Evolutionary conservation across 2,888 invertebrate species (phyloP), one percentile per base, ranked within the genome.

Genomic region (Drosophila acutilabella): DNA sequence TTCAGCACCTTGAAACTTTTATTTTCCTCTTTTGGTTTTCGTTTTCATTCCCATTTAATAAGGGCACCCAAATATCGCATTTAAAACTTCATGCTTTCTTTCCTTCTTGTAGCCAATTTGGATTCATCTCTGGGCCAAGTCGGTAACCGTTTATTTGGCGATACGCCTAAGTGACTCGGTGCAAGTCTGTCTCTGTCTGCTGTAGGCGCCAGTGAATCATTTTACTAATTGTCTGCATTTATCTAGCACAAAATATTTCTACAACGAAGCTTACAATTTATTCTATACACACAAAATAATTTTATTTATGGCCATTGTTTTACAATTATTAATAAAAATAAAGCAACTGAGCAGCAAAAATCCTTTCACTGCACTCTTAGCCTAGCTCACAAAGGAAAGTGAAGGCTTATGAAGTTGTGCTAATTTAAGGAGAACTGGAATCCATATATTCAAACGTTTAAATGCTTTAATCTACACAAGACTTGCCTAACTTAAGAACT

Each of bases 221-320:
- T 88, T 86, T 66, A 86, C 86, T 86, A 88, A 83, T 88, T 88
- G 88, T 86, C 81, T 80, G 83, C 88, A 86, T 86, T 88, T 86
- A 78, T 88, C 83, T 82, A 82, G 80, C 67, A 56, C 59, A 48
- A 57, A 67, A 53, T 16, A 53, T 68, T 61, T 30, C 52, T 67
- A 38, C 40, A 64, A 69, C 8, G 72, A 71, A 73, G 71, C 47
- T 69, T 69, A 70, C 75, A 70, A 78, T 26, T 26, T 26, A 47
- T 26, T 26, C 23, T 1, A 20, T 20, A 51, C 11, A 38, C 1
- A 40, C 16, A 16, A 6, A 13, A 52, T 13, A 40, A 85, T 88
- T 80, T 82, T 80, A 84, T 88, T 85, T 82, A 80, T 88, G 80
- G 79, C 86, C 85, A 88, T 85, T 80, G 88, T 80, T 80, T 85